Evolutionary conservation across 2,888 invertebrate genomes (phyloP).

Genomic region (Axea sp.): DNA sequence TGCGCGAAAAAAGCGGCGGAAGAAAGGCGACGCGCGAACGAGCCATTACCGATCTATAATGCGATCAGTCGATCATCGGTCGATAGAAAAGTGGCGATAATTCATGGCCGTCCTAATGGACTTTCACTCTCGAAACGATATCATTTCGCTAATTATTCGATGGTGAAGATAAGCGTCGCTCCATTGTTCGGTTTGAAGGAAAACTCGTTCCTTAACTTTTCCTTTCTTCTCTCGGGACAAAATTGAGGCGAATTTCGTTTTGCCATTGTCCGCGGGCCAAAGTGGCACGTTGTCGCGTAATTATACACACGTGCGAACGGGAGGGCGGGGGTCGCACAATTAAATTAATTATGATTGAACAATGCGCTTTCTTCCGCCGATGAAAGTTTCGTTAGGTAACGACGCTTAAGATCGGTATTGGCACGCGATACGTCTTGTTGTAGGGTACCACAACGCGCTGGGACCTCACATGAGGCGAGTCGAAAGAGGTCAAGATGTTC

Average conservation of each 20-base stretch:
- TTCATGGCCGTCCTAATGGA: conserved; percentile 25
- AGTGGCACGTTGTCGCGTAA: too few relatives aligned
- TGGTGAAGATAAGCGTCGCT: conserved; percentile 1
- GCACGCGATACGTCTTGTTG: conserved; percentile 42
- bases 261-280: conserved; percentile 7
- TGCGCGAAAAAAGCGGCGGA: conserved; percentile 13
- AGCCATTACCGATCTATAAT: conserved; percentile 40
- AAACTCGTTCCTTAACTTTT: too few relatives aligned
- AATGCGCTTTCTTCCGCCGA: conserved; percentile 17
- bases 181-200: neutral
- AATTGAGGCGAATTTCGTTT: neutral
- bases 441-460: conserved; percentile 24
- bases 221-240: neutral
- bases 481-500: conserved; percentile 38
- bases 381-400: conserved; percentile 27
- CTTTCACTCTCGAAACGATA: conserved; percentile 34
- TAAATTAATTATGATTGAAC: conserved; percentile 23
- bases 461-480: conserved; percentile 47
- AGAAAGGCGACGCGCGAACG: conserved; percentile 28
- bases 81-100: conserved; percentile 38
- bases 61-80: conserved; percentile 21
- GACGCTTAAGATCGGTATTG: conserved; percentile 30
- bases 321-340: too few relatives aligned
- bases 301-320: too few relatives aligned
- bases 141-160: conserved; percentile 18